These are phyloP conservation scores for Leptinotarsa texana DNA, from an alignment of 1,140 invertebrate genomes.

Conservation along the genomic window DNA sequence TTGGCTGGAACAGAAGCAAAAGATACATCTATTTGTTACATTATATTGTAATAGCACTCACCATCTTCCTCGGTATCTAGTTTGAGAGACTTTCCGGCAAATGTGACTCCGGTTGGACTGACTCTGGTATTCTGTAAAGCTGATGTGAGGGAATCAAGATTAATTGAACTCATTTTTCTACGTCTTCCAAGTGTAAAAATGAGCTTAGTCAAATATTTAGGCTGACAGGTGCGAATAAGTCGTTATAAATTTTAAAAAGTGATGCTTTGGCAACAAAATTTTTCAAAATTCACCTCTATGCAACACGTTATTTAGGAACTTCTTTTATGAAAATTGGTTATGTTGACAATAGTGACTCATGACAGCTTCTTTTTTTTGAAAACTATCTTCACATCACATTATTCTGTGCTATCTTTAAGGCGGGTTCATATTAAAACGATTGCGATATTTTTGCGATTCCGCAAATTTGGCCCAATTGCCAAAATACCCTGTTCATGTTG, in stretches of 20 bases:
- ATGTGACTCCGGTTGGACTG: conserved; percentile 61
- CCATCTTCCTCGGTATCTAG: conserved; percentile 70
- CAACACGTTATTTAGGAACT: too few species aligned
- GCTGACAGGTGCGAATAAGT: background rate
- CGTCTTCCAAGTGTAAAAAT: too few species aligned
- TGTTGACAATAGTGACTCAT: too few species aligned
- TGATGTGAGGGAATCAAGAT: conserved; percentile 42
- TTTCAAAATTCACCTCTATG: background rate
- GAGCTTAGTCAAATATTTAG: too few species aligned
- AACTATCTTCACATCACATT: too few species aligned
- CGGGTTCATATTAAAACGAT: too few species aligned
- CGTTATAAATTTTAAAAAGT: background rate
- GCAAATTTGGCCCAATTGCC: too few species aligned
- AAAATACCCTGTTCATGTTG: too few species aligned
- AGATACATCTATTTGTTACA: background rate
- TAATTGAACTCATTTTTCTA: conserved; percentile 29
- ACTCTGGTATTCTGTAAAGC: conserved; percentile 48
- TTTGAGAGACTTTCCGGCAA: conserved; percentile 69
- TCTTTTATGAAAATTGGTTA: too few species aligned
- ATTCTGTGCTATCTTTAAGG: too few species aligned
- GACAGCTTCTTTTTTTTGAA: too few species aligned
- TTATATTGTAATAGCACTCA: conserved; percentile 51
- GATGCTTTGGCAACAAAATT: background rate
- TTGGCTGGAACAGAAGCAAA: conserved; percentile 58
- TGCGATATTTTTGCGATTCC: too few species aligned